Evolutionary conservation across 2,797 vertebrate species (phyloP), one percentile per base, ranked within the genome.

Genomic region (Vespertilio murinus): DNA sequence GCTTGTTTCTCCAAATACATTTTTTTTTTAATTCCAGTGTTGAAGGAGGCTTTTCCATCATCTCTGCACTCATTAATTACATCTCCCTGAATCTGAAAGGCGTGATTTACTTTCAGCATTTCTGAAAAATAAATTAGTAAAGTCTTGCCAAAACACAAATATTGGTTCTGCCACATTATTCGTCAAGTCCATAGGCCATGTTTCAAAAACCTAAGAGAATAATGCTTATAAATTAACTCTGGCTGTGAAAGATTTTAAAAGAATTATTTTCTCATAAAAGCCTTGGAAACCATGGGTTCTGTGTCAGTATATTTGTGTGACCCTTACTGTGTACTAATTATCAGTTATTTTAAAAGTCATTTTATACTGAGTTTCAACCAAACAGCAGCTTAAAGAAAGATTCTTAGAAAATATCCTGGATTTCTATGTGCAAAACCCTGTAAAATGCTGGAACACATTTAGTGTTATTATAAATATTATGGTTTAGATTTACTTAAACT

Each of bases 121-220:
- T 96, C 88, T 89, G 89, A 96, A 91, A 96, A 96, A 90, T 96
- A 96, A 97, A 97, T 96, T 96, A 96, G 95, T 95, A 97, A 97
- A 94, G 61, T 70, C 96, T 96, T 96, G 96, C 93, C 96, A 96
- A 97, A 97, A 95, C 75, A 96, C 95, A 96, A 97, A 95, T 93
- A 97, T 96, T 97, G 95, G 96, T 97, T 96, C 96, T 96, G 96
- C 93, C 95, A 96, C 92, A 96, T 96, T 96, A 97, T 97, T 96
- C 91, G 93, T 93, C 47, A 56, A 80, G 95, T 94, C 88, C 93
- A 93, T 91, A 96, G 96, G 96, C 90, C 90, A 90, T 88, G 95
- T 94, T 96, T 97, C 84, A 88, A 93, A 92, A 96, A 93, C 92
- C 93, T 90, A 94, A 93, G 78, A 94, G 93, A 96, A 96, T 96